Percentiles rank a stretch among this genome's conserved stretches.
These are phyloP conservation scores for Amphipyra tragopoginis DNA, from an alignment of 2,888 invertebrate genomes.

Conservation along the genomic window DNA sequence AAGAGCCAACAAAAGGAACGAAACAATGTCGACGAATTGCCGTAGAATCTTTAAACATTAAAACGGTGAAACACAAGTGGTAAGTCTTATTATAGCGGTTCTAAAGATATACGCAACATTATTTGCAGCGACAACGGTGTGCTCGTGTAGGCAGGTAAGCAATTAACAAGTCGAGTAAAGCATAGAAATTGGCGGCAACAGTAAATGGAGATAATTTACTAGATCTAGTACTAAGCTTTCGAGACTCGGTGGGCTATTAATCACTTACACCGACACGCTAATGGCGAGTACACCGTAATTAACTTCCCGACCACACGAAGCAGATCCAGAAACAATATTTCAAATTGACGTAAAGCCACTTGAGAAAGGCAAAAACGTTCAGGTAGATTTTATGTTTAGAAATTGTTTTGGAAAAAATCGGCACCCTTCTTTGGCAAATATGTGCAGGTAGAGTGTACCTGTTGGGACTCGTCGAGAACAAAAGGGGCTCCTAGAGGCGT, in stretches of 20 bases:
- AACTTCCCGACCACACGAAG: constrained; percentile 69
- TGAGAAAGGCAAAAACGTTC: constrained; percentile 68
- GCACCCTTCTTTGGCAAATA: constrained; percentile 74
- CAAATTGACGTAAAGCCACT: constrained; percentile 66
- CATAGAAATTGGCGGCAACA: constrained; percentile 68
- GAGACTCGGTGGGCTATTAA: constrained; percentile 73
- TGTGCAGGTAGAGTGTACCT: constrained; percentile 84
- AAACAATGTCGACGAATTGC: constrained; percentile 52
- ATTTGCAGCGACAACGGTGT: constrained; percentile 56
- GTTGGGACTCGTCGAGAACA: constrained; percentile 81
- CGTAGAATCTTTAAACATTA: constrained; percentile 36
- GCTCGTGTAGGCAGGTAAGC: constrained; percentile 61
- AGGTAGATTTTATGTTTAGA: constrained; percentile 73
- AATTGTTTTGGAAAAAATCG: constrained; percentile 66
- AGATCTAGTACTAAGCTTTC: constrained; percentile 70
- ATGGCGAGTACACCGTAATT: constrained; percentile 76
- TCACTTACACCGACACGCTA: constrained; percentile 76
- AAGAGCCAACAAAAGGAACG: constrained; percentile 63
- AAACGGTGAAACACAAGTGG: constrained; percentile 34
- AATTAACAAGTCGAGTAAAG: constrained; percentile 66
- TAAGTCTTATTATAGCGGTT: constrained; percentile 34
- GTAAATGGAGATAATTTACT: constrained; percentile 73
- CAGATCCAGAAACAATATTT: constrained; percentile 73
- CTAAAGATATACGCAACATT: constrained; percentile 44
- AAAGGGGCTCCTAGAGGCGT: constrained; percentile 85